Conservation (phyloP, 1,140 invertebrate genomes). For the Lordiphosa mommai region DNA sequence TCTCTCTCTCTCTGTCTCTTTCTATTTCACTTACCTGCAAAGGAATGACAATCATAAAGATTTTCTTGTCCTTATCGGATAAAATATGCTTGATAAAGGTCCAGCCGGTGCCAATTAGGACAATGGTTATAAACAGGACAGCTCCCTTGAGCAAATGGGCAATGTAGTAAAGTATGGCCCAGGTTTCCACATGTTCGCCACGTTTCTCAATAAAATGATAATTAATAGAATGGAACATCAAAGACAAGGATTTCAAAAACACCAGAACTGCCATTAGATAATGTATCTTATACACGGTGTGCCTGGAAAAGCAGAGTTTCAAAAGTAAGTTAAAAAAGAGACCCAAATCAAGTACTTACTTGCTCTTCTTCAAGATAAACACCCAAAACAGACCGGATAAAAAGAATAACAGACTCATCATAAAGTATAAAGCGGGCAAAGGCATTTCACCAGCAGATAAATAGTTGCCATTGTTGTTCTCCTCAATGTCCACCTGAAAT, state of each 20-base stretch:
- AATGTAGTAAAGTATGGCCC: slow-evolving; percentile 98
- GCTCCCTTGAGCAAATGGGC: slow-evolving; percentile 97
- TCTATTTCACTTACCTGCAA: slow-evolving; percentile 86
- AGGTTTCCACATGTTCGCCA: slow-evolving; percentile 96
- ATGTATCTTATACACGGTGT: slow-evolving; percentile 97
- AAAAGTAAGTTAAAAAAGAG: background rate
- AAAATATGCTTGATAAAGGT: slow-evolving; percentile 99
- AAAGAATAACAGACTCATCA: slow-evolving; percentile 95
- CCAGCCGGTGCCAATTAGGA: slow-evolving; percentile 98
- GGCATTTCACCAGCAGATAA: slow-evolving; percentile 99
- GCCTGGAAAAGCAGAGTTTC: slow-evolving; percentile 80
- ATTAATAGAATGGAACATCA: slow-evolving; percentile 98
- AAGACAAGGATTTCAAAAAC: slow-evolving; percentile 93
- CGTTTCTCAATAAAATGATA: slow-evolving; percentile 97
- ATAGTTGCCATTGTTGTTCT: slow-evolving; percentile 92
- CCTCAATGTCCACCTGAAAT: slow-evolving; percentile 88
- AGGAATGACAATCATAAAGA: slow-evolving; percentile 99
- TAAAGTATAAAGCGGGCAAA: slow-evolving; percentile 93
- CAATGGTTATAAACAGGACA: slow-evolving; percentile 96
- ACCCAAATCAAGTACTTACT: slow-evolving; percentile 79
- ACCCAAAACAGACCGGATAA: slow-evolving; percentile 95
- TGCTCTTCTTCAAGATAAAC: slow-evolving; percentile 91
- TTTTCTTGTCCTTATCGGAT: slow-evolving; percentile 96
- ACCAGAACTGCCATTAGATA: slow-evolving; percentile 97
- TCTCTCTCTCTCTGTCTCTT: no score